A percentile compares a stretch with the other conserved stretches of the same genome.
These are phyloP conservation scores for Solea senegalensis DNA, from an alignment of 2,113 vertebrate species.

Conservation along the genomic window DNA sequence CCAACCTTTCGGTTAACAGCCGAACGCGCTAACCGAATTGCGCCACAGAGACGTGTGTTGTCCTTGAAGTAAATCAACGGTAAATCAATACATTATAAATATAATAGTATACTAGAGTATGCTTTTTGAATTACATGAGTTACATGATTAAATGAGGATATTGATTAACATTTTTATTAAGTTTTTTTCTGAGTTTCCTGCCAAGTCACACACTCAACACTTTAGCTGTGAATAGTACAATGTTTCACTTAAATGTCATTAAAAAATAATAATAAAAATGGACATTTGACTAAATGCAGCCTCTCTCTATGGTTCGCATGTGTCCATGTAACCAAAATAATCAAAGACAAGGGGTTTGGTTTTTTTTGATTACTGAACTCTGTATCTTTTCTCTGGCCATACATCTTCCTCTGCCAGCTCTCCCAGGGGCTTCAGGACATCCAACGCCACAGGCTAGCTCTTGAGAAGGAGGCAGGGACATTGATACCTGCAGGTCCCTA, in stretches of 20 bases:
- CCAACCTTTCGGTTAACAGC: constrained; percentile 78
- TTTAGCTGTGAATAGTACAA: no score
- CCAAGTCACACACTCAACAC: no score
- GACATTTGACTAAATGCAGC: constrained; percentile 19
- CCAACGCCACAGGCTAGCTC: constrained; percentile 59
- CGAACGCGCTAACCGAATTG: constrained; percentile 59
- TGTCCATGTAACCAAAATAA: constrained; percentile 23
- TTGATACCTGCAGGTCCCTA: constrained; percentile 72
- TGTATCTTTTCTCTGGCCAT: constrained; percentile 56
- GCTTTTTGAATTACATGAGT: no score
- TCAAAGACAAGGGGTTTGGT: constrained; percentile 55
- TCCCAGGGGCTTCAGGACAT: constrained; percentile 59
- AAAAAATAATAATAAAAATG: neutral
- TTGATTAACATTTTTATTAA: no score
- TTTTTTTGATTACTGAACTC: constrained; percentile 66
- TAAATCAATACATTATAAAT: no score
- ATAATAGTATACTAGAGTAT: no score
- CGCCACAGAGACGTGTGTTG: no score
- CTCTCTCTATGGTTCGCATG: constrained; percentile 13
- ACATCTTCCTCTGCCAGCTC: constrained; percentile 68
- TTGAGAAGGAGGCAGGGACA: constrained; percentile 65
- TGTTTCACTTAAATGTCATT: neutral
- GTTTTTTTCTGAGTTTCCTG: no score
- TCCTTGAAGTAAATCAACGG: no score
- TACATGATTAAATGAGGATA: no score